Conservation (phyloP, 2,888 invertebrate species). For the Mylabris sibirica region DNA sequence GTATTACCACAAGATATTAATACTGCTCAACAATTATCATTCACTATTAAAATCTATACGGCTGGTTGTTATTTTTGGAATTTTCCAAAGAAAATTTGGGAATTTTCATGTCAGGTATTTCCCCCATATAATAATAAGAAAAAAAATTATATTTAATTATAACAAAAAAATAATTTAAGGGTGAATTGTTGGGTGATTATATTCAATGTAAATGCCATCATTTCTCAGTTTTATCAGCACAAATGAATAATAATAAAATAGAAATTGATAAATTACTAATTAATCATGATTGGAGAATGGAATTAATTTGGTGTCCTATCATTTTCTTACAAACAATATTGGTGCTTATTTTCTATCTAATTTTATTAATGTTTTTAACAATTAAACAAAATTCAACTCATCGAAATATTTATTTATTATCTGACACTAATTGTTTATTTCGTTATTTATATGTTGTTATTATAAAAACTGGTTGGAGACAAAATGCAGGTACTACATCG, state of each 20-base stretch:
- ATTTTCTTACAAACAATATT: conserved; percentile 37
- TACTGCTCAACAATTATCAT: neutral
- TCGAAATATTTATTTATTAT: conserved; percentile 18
- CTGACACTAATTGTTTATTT: conserved; percentile 12
- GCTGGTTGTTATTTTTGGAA: conserved; percentile 26
- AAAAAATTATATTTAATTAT: no score
- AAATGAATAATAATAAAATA: conserved; percentile 34
- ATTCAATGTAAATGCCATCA: conserved; percentile 20
- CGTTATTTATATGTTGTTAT: conserved; percentile 41
- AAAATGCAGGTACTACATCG: conserved; percentile 45
- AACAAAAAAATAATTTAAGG: neutral
- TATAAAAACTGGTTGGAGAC: conserved; percentile 43
- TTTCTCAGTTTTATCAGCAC: conserved; percentile 21
- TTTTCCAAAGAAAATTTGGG: conserved; percentile 20
- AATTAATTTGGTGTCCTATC: conserved; percentile 35
- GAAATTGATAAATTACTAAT: conserved; percentile 32
- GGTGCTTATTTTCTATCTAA: conserved; percentile 39
- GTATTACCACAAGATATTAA: neutral
- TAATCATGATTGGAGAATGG: conserved; percentile 35
- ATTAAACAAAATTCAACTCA: neutral
- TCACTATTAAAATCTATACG: conserved; percentile 22
- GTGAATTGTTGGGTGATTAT: neutral
- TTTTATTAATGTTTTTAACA: conserved; percentile 23
- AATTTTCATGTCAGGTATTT: conserved; percentile 23
- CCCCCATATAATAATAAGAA: no score